Base-by-base conservation (phyloP, 2,888 invertebrate genomes). In the Micropterix aruncella region DNA sequence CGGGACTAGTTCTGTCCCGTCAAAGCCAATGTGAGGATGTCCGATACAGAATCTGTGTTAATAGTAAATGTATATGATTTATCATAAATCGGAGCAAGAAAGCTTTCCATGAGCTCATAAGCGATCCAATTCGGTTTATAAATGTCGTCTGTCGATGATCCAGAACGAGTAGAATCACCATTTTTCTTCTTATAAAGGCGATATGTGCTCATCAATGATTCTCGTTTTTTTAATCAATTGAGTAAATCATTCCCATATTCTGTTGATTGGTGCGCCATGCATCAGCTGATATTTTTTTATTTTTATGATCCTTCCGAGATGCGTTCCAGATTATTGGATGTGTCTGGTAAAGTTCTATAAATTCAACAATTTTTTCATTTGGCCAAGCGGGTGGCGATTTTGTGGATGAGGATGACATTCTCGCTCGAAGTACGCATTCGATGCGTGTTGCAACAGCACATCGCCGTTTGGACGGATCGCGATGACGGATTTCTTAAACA, bases 111-210 rank as follows among this genome's bases (percentile, higher is more conserved):
- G 16, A 46, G 45, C 17, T 52, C 48, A 48, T 50, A 54, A 42
- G 53, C 53, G 46, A 54, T 53, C 54, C 52, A 55, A 51, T 45
- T 48, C 16, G 49, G 48, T 46, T 46, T 46, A 44, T 45, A 48
- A 46, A 48, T 48, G 39, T 49, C 48, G 5, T 46, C 44, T 44
- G 45, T 47, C 37, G 46, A 46, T 48, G 49, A 49, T 42, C 47
- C 47, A 44, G 46, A 48, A 18, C 43, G 46, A 48, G n/a, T n/a
- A n/a, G n/a, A 48, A 42, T 48, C 44, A 48, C 46, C 45, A 46
- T 46, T 45, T 49, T 48, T 49, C 45, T 48, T 48, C 45, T 45
- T 49, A 9, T 48, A 48, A 42, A 46, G 38, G 45, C 49, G 46
- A 47, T 47, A 50, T 48, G 44, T 44, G 43, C 45, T 46, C 49